phyloP scores from a whole-genome alignment of 2,888 invertebrate species.

The Deilephila porcellus region DNA sequence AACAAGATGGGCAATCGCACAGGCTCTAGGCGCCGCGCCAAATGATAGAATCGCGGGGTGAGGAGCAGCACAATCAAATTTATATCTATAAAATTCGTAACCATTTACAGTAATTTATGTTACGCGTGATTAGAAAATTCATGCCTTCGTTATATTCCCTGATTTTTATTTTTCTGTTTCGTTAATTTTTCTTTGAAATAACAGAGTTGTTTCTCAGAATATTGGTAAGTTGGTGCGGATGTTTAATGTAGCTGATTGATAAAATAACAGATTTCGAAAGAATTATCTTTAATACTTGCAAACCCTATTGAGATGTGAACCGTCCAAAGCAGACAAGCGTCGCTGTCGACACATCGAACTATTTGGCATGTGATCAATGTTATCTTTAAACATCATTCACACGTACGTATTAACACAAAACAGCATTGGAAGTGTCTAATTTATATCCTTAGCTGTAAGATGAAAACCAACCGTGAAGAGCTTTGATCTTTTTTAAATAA shows the following conservation, averaged over 20 bases:
- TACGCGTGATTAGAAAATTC: neutral
- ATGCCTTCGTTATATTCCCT: neutral
- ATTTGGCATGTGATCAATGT: conserved; percentile 62
- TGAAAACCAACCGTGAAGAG: conserved; percentile 59
- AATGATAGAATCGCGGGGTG: conserved; percentile 47
- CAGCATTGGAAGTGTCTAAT: conserved; percentile 56
- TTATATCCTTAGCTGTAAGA: conserved; percentile 58
- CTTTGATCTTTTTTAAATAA: conserved; percentile 64
- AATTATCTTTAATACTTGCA: neutral
- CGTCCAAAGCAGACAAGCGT: neutral
- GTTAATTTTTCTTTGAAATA: neutral
- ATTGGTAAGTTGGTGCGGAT: neutral
- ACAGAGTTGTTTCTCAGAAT: too few relatives aligned
- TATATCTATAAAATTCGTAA: conserved; percentile 26
- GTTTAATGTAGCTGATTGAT: neutral
- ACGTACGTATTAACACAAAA: conserved; percentile 55
- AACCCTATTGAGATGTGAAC: neutral
- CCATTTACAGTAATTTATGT: conserved; percentile 2
- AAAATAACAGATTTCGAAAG: neutral
- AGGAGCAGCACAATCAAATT: neutral
- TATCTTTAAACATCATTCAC: conserved; percentile 60
- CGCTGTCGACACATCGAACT: conserved; percentile 33
- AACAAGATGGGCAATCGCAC: conserved; percentile 59
- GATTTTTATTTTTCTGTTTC: neutral
- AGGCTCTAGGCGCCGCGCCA: conserved; percentile 47